Base-by-base conservation (phyloP, 2,113 vertebrate species). In the Silurus glanis region DNA sequence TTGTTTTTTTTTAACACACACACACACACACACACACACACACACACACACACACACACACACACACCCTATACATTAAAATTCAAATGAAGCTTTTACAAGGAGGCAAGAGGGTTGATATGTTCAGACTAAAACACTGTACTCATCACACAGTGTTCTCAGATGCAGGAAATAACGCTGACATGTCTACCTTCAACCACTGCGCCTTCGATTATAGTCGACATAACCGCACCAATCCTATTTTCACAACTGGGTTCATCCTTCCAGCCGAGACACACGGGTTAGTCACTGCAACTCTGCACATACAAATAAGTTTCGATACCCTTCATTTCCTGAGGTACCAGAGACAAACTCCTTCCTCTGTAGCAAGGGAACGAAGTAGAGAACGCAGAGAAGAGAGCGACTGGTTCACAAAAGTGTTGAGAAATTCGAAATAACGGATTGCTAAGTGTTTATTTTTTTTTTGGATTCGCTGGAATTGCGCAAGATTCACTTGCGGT, bases 1-100 rank as follows among this genome's bases (percentile, higher is more conserved):
- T 19, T 64, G 85, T 82, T 81, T 78, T 80, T 19, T 64, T 80
- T 82, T 81, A 56, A 64, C 37, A 53, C n/a, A 76, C 53, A 80
- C 64, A 67, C 80, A 37, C 37, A 84, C 19, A 16, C 66, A 7
- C 55, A 13, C 45, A 79, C 28, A 67, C 61, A 56, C 55, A 56
- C 55, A 83, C 64, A 80, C 75, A 84, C 19, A 16, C 66, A 9
- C 45, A 79, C 28, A 67, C 61, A 75, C n/a, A 62, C 58, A 83
- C 64, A 80, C 75, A 84, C 19, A 16, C 66, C 76, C 82, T 51
- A 51, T 72, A 66, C 45, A 81, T 67, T 58, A 53, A 82, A 78
- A 89, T 87, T 82, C 78, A 87, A 89, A 89, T 85, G 59, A 85
- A 59, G 74, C 80, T 72, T 67, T 53, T 37, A 28, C 51, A 66